Evolutionary conservation across 2,797 vertebrate species (phyloP).

Genomic region (Manis javanica): DNA sequence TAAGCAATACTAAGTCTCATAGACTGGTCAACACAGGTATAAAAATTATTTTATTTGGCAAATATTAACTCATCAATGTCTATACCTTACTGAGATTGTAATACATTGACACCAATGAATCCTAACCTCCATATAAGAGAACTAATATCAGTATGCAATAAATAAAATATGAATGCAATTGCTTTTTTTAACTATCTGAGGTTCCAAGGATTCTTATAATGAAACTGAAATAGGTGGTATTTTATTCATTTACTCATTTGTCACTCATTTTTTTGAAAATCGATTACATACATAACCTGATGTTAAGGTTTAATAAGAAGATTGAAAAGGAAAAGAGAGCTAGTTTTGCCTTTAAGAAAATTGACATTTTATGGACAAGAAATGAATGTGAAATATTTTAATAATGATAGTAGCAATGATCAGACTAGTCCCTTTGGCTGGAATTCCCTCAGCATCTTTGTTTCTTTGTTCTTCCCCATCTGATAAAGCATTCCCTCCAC

Average conservation of each 20-base stretch:
- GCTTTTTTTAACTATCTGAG: not conserved
- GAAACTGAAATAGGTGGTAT: not conserved
- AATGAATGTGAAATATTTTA: constrained; percentile 15
- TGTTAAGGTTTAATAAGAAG: not conserved
- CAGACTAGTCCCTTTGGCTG: not conserved
- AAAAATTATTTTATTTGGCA: not conserved
- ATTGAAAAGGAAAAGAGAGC: not conserved
- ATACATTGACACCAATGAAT: not conserved
- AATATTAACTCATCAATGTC: not conserved
- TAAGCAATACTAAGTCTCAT: not conserved
- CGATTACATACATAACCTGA: not conserved
- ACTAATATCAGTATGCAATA: constrained; percentile 1
- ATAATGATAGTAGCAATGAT: not conserved
- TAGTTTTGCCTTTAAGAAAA: not conserved
- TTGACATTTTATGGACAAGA: not conserved
- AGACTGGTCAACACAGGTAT: not conserved
- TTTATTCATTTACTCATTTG: not conserved
- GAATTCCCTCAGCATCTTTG: not conserved
- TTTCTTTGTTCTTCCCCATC: not conserved
- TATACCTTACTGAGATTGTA: not conserved
- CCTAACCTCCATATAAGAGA: not conserved
- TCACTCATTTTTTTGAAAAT: not conserved
- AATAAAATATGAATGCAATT: not conserved
- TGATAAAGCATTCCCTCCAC: not conserved
- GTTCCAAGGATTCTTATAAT: not conserved